Percentiles rank a stretch among this genome's conserved stretches.
These are phyloP conservation scores for Prionace glauca DNA, from an alignment of 2,797 vertebrate species.

Conservation along the genomic window DNA sequence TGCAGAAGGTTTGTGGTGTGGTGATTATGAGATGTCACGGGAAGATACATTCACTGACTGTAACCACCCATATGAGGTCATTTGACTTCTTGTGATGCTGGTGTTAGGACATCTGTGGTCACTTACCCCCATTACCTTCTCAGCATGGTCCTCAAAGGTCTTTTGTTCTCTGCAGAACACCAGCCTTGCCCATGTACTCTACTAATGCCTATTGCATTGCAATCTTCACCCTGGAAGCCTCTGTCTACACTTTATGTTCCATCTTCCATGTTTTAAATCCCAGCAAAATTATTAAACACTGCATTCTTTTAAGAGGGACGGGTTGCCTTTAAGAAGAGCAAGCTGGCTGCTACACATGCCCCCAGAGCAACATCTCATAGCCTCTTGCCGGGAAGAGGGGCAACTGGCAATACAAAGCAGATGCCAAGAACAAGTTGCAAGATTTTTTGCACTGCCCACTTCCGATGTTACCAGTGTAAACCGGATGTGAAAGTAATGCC, in stretches of 20 bases:
- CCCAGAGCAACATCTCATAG: neutral
- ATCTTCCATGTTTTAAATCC: neutral
- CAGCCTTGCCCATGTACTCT: neutral
- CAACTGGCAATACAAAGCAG: neutral
- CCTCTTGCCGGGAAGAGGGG: neutral
- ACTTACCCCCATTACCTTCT: no score
- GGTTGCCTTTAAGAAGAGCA: neutral
- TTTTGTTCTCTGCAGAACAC: neutral
- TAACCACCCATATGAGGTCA: no score
- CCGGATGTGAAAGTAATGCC: no score
- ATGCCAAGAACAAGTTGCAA: neutral
- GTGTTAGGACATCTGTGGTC: no score
- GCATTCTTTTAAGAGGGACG: neutral
- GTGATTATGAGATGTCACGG: no score
- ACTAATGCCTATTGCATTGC: neutral
- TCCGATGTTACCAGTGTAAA: neutral
- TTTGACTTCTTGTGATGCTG: no score
- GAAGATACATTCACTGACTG: no score
- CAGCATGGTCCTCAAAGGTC: neutral
- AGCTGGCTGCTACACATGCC: neutral
- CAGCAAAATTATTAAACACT: neutral
- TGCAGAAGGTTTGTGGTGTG: no score
- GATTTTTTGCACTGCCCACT: neutral
- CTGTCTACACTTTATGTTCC: neutral
- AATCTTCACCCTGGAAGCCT: neutral